phyloP scores from a whole-genome alignment of 2,797 vertebrate genomes.

The Chrysocyon brachyurus region DNA sequence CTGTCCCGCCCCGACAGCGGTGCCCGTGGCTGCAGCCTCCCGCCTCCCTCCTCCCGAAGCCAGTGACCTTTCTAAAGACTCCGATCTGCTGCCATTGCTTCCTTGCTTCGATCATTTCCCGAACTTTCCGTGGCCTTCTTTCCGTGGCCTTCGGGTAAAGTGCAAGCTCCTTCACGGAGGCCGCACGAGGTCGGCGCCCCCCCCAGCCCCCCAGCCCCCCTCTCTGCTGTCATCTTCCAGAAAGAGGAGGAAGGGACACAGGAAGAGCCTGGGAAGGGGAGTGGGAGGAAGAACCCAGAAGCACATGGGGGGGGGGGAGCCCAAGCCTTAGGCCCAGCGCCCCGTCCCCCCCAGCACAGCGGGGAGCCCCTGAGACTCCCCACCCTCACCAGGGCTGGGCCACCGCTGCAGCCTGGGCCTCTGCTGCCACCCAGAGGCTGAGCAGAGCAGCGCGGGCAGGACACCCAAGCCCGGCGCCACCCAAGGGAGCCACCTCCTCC shows the following conservation, averaged over 20 bases:
- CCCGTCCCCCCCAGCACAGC: not conserved
- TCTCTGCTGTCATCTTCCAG: not conserved
- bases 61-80: slow-evolving; percentile 13
- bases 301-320: not conserved
- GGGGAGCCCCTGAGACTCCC: too few relatives aligned
- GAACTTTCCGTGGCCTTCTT: not conserved
- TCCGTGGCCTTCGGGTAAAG: not conserved
- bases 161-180: not conserved
- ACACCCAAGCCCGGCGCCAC: too few relatives aligned
- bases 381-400: too few relatives aligned
- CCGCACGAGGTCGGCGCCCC: not conserved
- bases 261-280: not conserved
- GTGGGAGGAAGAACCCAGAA: not conserved
- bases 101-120: not conserved
- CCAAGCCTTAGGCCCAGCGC: not conserved
- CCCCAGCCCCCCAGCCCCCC: not conserved
- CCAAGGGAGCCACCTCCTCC: too few relatives aligned
- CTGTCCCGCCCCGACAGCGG: not conserved
- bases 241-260: not conserved
- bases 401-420: not conserved
- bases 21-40: too few relatives aligned
- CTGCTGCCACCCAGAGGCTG: slow-evolving; percentile 78
- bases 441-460: not conserved
- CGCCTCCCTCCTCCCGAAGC: not conserved
- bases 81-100: not conserved